phyloP scores from a whole-genome alignment of 2,888 invertebrate genomes.

The Poecilobothrus nobilitatus region DNA sequence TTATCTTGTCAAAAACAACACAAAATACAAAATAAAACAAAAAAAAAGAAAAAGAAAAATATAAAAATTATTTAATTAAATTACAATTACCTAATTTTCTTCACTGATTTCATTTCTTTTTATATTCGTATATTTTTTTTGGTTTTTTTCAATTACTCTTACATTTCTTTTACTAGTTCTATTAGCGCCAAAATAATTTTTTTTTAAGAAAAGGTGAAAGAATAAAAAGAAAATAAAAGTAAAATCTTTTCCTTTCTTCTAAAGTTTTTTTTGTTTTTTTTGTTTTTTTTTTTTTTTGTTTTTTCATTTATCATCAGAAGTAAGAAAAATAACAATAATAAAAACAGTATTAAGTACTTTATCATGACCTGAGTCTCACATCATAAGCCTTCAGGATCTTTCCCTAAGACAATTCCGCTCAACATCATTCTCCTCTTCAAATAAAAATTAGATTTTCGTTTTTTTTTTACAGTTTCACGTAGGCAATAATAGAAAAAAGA shows the following conservation, averaged over 20 bases:
- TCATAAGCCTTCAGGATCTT: not conserved
- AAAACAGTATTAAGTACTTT: not conserved
- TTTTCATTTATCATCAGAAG: too few species aligned
- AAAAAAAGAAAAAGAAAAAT: too few species aligned
- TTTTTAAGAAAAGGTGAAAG: not conserved
- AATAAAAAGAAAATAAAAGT: not conserved
- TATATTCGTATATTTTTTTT: not conserved
- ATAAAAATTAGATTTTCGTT: too few species aligned
- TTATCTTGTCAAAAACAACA: too few species aligned
- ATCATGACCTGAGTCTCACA: not conserved
- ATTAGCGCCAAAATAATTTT: not conserved
- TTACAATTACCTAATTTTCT: conserved; percentile 3
- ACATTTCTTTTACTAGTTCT: not conserved
- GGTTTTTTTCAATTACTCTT: not conserved
- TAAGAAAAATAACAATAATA: too few species aligned
- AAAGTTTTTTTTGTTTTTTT: too few species aligned
- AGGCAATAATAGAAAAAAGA: not conserved
- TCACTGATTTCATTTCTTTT: not conserved
- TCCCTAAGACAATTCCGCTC: too few species aligned
- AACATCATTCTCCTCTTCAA: too few species aligned
- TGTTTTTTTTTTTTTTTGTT: too few species aligned
- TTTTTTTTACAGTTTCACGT: not conserved
- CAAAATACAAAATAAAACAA: too few species aligned
- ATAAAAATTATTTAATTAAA: not conserved
- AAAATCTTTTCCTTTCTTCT: not conserved